phyloP scores from a whole-genome alignment of 2,113 vertebrate genomes.

The Ciconia boyciana region DNA sequence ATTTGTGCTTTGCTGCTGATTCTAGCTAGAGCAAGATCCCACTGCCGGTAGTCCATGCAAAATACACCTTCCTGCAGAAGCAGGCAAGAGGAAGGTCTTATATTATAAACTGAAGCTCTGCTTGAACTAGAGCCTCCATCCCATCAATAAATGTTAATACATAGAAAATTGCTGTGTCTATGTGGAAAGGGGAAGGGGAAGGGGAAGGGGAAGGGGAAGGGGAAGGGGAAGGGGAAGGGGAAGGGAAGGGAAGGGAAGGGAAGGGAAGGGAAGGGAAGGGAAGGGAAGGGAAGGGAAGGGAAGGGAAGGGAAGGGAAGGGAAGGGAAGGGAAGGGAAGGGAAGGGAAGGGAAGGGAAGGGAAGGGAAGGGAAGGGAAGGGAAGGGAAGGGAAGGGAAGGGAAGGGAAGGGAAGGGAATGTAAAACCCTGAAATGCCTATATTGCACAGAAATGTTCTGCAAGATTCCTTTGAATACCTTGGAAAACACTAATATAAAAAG shows the following conservation, averaged over 20 bases:
- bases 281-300: neutral
- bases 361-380: too few species aligned
- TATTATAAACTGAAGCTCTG: neutral
- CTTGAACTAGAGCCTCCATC: neutral
- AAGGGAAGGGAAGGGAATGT: neutral
- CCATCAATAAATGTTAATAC: neutral
- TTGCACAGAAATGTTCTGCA: neutral
- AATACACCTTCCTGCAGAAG: neutral
- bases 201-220: too few species aligned
- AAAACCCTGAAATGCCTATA: neutral
- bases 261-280: neutral
- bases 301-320: too few species aligned
- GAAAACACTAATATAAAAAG: neutral
- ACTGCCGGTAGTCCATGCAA: neutral
- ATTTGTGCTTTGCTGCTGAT: neutral
- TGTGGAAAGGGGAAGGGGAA: neutral
- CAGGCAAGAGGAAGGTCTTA: neutral
- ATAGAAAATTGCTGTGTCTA: neutral
- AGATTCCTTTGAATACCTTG: neutral
- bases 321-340: too few species aligned
- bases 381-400: neutral
- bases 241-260: neutral
- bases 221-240: neutral
- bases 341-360: too few species aligned
- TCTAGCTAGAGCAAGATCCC: neutral